Conservation (phyloP, 1,140 invertebrate species). For the Drosophila sechellia region DNA sequence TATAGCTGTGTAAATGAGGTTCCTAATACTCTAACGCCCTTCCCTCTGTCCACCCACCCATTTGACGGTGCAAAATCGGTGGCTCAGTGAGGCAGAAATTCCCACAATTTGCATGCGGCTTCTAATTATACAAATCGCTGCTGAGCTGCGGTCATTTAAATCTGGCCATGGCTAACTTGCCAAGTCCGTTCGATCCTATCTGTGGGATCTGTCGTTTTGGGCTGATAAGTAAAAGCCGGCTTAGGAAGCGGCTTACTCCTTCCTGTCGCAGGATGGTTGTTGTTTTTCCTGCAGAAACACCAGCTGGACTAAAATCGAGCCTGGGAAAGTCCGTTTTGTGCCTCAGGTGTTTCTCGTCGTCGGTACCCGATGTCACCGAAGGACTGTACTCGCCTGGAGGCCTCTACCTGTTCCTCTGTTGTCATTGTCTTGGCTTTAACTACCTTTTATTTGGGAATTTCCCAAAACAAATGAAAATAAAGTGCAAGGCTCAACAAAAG, state of each 20-base stretch:
- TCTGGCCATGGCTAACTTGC: constrained; percentile 76
- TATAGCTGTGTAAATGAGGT: constrained; percentile 11
- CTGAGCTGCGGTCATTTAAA: constrained; percentile 81
- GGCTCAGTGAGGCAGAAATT: constrained; percentile 44
- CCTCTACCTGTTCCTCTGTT: constrained; percentile 56
- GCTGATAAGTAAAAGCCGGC: constrained; percentile 74
- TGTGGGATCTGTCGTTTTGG: constrained; percentile 47
- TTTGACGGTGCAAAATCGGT: constrained; percentile 6
- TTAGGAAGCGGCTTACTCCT: constrained; percentile 73
- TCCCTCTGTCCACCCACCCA: not conserved
- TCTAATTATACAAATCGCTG: constrained; percentile 80
- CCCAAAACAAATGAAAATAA: constrained; percentile 83
- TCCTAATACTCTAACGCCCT: constrained; percentile 6
- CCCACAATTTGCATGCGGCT: constrained; percentile 81
- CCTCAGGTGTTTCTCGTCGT: constrained; percentile 61
- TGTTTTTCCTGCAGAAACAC: constrained; percentile 44
- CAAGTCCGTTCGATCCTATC: constrained; percentile 43
- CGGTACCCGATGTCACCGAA: constrained; percentile 55
- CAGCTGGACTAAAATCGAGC: constrained; percentile 63
- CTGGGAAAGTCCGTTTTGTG: constrained; percentile 70
- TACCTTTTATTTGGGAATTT: constrained; percentile 81
- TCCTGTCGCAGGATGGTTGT: constrained; percentile 52
- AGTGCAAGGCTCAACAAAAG: constrained; percentile 79
- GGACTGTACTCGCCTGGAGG: constrained; percentile 58
- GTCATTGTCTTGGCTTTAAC: constrained; percentile 75